A percentile compares a stretch with the other conserved stretches of the same genome.
These are phyloP conservation scores for Anastatus disparis DNA, from an alignment of 1,140 invertebrate genomes.

Conservation along the genomic window DNA sequence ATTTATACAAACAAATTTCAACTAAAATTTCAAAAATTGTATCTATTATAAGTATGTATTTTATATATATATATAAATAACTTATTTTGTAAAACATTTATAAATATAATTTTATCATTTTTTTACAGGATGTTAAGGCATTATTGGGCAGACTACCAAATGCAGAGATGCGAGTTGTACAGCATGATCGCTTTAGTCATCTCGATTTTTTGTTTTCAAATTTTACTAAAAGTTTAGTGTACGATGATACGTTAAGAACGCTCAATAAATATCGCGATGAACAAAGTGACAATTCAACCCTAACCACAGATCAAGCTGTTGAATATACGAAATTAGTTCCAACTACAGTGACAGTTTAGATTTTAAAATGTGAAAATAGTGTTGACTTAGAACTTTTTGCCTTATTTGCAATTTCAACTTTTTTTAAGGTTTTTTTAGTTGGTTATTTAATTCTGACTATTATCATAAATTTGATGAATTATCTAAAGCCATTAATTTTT, in stretches of 20 bases:
- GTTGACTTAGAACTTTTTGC: no score
- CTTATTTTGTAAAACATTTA: no score
- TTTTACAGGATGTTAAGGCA: conserved; percentile 71
- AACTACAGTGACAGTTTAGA: conserved; percentile 21
- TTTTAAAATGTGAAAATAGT: no score
- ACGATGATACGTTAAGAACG: conserved; percentile 59
- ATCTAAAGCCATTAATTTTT: no score
- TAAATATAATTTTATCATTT: conserved; percentile 12
- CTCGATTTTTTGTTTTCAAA: conserved; percentile 78
- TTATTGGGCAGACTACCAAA: conserved; percentile 66
- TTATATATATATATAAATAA: no score
- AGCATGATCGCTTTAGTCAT: conserved; percentile 73
- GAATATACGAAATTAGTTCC: conserved; percentile 20
- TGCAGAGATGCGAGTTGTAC: conserved; percentile 63
- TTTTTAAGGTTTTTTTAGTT: no score
- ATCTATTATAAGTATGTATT: no score
- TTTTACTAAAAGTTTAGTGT: conserved; percentile 70
- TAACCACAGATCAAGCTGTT: background rate
- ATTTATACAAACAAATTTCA: no score
- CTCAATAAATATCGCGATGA: background rate
- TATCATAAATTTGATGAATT: no score
- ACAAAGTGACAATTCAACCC: background rate
- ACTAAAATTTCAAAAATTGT: no score
- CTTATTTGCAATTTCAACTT: no score
- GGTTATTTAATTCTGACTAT: no score